Percentiles rank a stretch among this genome's conserved stretches.
These are phyloP conservation scores for Zaprionus taronus DNA, from an alignment of 1,140 invertebrate genomes.

Conservation along the genomic window DNA sequence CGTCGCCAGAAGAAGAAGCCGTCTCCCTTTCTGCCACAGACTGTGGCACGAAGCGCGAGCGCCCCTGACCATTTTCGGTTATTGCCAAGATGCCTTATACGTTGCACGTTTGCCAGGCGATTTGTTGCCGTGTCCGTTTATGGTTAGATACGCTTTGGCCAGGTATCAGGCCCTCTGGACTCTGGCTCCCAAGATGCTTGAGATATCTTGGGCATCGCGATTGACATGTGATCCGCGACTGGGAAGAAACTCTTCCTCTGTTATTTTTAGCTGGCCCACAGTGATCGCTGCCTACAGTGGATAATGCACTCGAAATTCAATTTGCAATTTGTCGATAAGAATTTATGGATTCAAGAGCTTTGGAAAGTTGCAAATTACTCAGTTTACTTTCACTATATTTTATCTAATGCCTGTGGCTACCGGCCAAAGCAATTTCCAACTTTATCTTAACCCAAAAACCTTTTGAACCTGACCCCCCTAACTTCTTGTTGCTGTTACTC, in stretches of 20 bases:
- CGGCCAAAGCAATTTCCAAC: constrained; percentile 54
- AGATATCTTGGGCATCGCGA: constrained; percentile 16
- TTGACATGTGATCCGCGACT: constrained; percentile 28
- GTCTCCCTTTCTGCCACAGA: no score
- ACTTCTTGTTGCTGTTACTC: constrained; percentile 7
- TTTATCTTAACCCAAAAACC: constrained; percentile 67
- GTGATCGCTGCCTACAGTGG: not conserved
- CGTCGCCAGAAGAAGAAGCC: constrained; percentile 46
- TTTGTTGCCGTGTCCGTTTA: constrained; percentile 60
- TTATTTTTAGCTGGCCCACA: not conserved
- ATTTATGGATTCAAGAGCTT: not conserved
- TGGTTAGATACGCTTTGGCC: constrained; percentile 55
- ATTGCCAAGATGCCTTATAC: constrained; percentile 72
- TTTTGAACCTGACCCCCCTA: constrained; percentile 44
- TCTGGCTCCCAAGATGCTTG: constrained; percentile 6
- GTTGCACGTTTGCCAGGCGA: constrained; percentile 54
- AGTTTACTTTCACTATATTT: constrained; percentile 35
- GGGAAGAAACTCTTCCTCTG: not conserved
- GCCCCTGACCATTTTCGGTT: constrained; percentile 70
- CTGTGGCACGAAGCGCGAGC: constrained; percentile 10
- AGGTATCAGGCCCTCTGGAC: constrained; percentile 18
- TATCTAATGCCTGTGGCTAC: constrained; percentile 31
- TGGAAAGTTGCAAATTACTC: not conserved
- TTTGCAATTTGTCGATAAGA: not conserved
- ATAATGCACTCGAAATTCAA: not conserved